Base-by-base conservation (phyloP, 2,888 invertebrate species). In the Rhamnusium bicolor region DNA sequence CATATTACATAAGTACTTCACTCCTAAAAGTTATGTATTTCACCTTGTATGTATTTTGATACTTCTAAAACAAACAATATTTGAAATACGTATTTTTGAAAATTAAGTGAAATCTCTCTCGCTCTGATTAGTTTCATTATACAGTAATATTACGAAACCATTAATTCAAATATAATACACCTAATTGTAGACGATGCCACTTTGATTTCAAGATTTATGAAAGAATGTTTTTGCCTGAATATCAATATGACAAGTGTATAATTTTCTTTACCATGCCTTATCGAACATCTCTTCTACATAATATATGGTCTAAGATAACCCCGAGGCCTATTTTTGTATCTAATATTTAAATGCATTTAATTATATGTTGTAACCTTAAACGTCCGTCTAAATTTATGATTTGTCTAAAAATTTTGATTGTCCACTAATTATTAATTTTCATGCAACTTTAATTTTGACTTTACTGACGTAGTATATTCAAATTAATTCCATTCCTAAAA, bases 291-390 rank as follows among this genome's bases (percentile, higher is more conserved):
- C 18, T 51, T 18, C 18, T 7, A 19, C 51, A 16, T 51, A 51
- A 51, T 51, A 51, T 51, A 51, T 51, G 51, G 51, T 10, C 10
- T 51, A 12, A 51, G 51, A 51, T 51, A 51, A 18, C 51, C 18
- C 51, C n/a, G 18, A 10, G 51, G 18, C 1, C 51, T 51, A 12
- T 51, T 51, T 51, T 51, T 51, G 18, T 18, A 18, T 51, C 51
- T 51, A 51, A 10, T 4, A 12, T 18, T 51, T 51, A 51, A 51
- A 19, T 51, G 18, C 51, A 16, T 18, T 51, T 51, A 51, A 51
- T 51, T 51, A 51, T 19, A 51, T 51, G 8, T 51, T 18, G 16
- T 19, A 8, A 8, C 10, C 19, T 51, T 19, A 51, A 18, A 51
- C 10, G 19, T 8, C 2, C 8, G 8, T 51, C 16, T 16, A 18